phyloP scores from a whole-genome alignment of 2,113 vertebrate species.

The Engystomops pustulosus region DNA sequence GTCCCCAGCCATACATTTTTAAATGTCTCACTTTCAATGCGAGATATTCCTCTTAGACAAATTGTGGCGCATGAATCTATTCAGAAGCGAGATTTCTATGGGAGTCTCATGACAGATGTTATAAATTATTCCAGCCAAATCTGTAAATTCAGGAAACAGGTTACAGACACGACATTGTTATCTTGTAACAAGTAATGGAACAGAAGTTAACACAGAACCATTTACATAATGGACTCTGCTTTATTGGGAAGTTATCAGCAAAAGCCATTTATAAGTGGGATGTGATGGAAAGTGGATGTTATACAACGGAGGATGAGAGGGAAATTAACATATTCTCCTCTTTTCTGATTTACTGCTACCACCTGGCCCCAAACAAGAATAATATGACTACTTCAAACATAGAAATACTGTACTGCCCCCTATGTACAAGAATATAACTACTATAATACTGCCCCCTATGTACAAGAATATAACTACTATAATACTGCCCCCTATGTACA shows the following conservation, averaged over 20 bases:
- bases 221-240: constrained; percentile 44
- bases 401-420: too few species aligned
- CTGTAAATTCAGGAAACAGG: constrained; percentile 53
- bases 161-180: constrained; percentile 44
- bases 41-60: constrained; percentile 54
- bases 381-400: too few species aligned
- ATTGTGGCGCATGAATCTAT: constrained; percentile 54
- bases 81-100: constrained; percentile 50
- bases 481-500: too few species aligned
- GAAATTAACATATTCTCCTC: background rate
- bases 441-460: too few species aligned
- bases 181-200: constrained; percentile 48
- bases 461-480: too few species aligned
- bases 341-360: background rate
- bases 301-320: background rate
- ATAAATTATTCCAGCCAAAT: constrained; percentile 57
- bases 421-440: too few species aligned
- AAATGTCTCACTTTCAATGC: constrained; percentile 58
- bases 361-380: too few species aligned
- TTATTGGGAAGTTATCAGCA: constrained; percentile 1
- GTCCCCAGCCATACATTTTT: constrained; percentile 53
- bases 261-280: background rate
- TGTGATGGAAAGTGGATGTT: background rate
- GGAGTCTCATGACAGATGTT: constrained; percentile 54
- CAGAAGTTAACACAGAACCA: constrained; percentile 45